Base-by-base conservation (phyloP, 2,888 invertebrate genomes). In the Hydrotaea cyrtoneurina region DNA sequence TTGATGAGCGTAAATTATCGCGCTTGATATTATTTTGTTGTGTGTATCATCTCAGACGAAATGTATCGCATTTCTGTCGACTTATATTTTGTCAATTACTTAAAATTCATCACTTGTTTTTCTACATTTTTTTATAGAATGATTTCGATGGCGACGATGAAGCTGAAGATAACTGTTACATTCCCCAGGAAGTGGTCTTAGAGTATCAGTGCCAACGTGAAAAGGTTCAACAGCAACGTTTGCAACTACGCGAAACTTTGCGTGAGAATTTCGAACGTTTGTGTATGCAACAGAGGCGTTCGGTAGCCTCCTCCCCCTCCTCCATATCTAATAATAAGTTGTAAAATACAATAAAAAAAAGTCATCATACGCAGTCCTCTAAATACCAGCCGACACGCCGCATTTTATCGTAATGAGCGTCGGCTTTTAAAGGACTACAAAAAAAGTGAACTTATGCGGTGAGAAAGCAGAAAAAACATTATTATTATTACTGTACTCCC, bases 151-250 rank as follows among this genome's bases (percentile, higher is more conserved):
- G 95, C 87, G 86, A 81, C 85, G 96, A 96, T 88, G 95, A 96
- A 90, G 95, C 96, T 87, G 95, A 96, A 95, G 91, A 89, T 80
- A 94, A 96, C 95, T 95, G 90, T 90, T 90, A 91, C 94, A 97
- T 98, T 93, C 97, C 97, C 87, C 95, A 96, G 88, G 97, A 97
- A 93, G 98, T 97, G 92, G 96, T 98, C 87, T 94, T 95, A 93
- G 96, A 96, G 93, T 98, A 97, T 92, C 96, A 96, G 93, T 96
- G 96, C 87, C 96, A 96, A 90, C 94, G 94, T 91, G 94, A 95
- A 91, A 95, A 96, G 91, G 95, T 97, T 89, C 95, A 95, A 85
- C 95, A 96, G 90, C 95, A 96, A 93, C 95, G 98, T 87, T 95
- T 96, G 90, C 95, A 97, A 92, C 93, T 98, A 89, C 94, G 98